Conservation (phyloP, 2,797 vertebrate genomes). For the Myotis myotis region DNA sequence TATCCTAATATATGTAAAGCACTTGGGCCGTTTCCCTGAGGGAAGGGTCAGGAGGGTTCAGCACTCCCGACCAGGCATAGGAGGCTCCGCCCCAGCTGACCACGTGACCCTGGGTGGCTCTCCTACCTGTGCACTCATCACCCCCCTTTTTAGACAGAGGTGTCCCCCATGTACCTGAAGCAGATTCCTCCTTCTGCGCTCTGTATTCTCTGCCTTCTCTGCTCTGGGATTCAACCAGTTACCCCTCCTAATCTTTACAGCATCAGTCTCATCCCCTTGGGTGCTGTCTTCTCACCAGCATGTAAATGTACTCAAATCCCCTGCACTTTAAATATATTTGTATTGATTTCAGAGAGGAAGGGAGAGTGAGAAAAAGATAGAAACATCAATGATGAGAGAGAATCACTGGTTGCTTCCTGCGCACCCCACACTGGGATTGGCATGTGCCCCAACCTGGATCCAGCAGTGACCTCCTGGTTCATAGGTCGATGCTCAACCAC, state of each 20-base stretch:
- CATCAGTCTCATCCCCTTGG: neutral
- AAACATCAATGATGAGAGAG: no score
- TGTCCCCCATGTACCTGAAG: neutral
- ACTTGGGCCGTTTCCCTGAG: neutral
- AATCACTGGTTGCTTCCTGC: no score
- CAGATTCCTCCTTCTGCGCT: neutral
- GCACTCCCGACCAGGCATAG: rapidly evolving
- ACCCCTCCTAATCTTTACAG: neutral
- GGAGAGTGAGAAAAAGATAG: no score
- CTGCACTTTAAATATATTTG: neutral
- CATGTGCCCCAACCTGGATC: no score
- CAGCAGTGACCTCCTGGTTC: no score
- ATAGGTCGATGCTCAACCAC: no score
- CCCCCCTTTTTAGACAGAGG: neutral
- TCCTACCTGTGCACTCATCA: neutral
- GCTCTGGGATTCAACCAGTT: neutral
- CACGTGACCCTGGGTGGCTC: no score
- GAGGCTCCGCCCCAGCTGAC: neutral
- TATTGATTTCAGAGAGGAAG: no score
- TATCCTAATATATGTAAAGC: neutral
- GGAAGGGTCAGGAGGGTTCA: neutral
- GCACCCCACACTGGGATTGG: no score
- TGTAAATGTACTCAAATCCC: neutral
- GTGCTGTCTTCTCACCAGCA: neutral
- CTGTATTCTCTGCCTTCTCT: neutral